phyloP scores from a whole-genome alignment of 2,113 vertebrate species.

The Labeo catla region DNA sequence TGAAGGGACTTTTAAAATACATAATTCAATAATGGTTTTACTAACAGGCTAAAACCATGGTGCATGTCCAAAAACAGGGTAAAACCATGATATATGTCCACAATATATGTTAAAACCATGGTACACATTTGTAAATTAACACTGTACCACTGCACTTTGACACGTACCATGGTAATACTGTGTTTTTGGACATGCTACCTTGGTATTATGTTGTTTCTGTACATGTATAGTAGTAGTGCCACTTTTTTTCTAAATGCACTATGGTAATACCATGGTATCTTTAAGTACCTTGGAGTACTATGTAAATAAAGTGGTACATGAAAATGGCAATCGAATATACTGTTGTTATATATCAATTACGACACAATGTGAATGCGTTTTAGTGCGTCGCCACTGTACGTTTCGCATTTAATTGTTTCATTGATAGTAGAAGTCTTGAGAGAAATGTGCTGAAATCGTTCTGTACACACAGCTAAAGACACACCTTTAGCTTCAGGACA shows the following conservation, averaged over 20 bases:
- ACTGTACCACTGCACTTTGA: too few relatives aligned
- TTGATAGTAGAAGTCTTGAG: not conserved
- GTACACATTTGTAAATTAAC: too few relatives aligned
- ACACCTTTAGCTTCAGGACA: conserved; percentile 21
- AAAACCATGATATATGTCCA: not conserved
- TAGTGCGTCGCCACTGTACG: not conserved
- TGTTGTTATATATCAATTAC: not conserved
- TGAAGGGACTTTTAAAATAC: too few relatives aligned
- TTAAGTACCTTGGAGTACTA: not conserved
- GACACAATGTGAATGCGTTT: not conserved
- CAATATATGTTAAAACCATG: not conserved
- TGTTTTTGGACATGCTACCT: not conserved
- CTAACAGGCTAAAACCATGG: not conserved
- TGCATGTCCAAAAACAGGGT: not conserved
- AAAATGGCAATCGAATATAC: not conserved
- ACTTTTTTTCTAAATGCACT: not conserved
- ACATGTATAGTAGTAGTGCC: too few relatives aligned
- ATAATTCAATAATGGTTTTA: too few relatives aligned
- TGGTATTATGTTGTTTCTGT: not conserved
- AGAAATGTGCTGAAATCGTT: not conserved
- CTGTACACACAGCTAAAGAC: not conserved
- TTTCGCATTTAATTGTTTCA: not conserved
- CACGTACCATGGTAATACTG: not conserved
- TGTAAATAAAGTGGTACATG: not conserved
- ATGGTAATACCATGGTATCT: not conserved